Conservation (phyloP, 2,888 invertebrate species). For the Pristionchus entomophagus region DNA sequence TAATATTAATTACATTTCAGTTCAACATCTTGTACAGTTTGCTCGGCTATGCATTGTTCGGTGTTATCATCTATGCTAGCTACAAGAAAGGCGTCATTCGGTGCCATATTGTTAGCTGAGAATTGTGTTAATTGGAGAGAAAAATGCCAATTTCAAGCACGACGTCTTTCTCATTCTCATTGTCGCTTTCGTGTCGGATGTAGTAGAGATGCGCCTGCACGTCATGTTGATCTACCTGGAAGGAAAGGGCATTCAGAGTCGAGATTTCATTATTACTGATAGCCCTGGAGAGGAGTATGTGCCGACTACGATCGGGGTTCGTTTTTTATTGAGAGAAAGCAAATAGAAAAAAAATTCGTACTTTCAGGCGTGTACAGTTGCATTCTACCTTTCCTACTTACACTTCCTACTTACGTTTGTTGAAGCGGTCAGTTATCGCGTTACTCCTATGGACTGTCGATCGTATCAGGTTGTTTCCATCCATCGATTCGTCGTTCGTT, state of each 20-base stretch:
- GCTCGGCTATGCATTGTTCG: neutral
- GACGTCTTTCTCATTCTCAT: constrained; percentile 1
- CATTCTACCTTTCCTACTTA: neutral
- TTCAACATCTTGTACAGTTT: neutral
- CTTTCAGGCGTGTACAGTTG: neutral
- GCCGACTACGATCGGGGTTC: neutral
- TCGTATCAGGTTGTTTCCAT: neutral
- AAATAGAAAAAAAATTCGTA: neutral
- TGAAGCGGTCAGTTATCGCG: neutral
- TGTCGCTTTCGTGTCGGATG: neutral
- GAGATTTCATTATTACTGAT: neutral
- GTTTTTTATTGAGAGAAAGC: neutral
- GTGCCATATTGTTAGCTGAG: neutral
- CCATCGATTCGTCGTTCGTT: neutral
- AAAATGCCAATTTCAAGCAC: neutral
- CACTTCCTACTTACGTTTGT: neutral
- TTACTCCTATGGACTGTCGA: neutral
- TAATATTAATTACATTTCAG: neutral
- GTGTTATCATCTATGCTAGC: neutral
- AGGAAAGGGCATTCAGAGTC: no score
- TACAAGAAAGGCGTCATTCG: neutral
- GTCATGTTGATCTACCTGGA: neutral
- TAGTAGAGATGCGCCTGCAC: neutral
- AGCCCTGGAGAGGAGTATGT: neutral
- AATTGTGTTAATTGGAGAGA: neutral